Percentiles rank a stretch among this genome's conserved stretches.
Evolutionary conservation across 2,888 invertebrate species (phyloP).

Genomic region (Bembecia ichneumoniformis): DNA sequence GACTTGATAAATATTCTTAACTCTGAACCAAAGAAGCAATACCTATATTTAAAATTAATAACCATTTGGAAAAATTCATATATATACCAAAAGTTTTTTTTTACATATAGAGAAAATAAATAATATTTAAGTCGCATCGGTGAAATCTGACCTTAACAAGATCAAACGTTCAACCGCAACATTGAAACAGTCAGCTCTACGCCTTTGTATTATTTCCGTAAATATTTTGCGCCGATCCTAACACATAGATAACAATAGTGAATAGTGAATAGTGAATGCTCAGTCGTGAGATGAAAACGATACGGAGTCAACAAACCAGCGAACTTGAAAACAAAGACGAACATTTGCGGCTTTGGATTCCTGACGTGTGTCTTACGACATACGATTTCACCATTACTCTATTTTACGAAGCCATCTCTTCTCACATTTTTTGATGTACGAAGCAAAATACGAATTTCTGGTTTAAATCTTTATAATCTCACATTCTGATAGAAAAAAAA

Average conservation of each 20-base stretch:
- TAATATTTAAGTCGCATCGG: slow-evolving; percentile 8
- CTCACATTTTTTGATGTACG: no score
- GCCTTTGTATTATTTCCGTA: slow-evolving; percentile 43
- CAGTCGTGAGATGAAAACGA: slow-evolving; percentile 40
- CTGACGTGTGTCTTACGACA: background rate
- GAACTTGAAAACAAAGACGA: slow-evolving; percentile 31
- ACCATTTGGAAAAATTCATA: no score
- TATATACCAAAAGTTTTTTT: no score
- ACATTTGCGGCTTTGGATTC: background rate
- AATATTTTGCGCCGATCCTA: slow-evolving; percentile 55
- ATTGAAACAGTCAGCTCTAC: slow-evolving; percentile 20
- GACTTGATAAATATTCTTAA: no score
- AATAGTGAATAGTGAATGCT: slow-evolving; percentile 14
- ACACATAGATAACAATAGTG: slow-evolving; percentile 20
- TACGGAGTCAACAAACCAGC: slow-evolving; percentile 23
- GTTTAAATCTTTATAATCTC: no score
- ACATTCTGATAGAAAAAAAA: no score
- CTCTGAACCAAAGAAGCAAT: no score
- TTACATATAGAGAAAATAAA: no score
- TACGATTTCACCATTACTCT: no score
- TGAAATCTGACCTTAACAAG: slow-evolving; percentile 30
- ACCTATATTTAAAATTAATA: no score
- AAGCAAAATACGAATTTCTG: no score
- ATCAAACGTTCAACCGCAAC: slow-evolving; percentile 41
- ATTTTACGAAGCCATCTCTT: no score